phyloP scores from a whole-genome alignment of 2,113 vertebrate species.

The Peromyscus maniculatus region DNA sequence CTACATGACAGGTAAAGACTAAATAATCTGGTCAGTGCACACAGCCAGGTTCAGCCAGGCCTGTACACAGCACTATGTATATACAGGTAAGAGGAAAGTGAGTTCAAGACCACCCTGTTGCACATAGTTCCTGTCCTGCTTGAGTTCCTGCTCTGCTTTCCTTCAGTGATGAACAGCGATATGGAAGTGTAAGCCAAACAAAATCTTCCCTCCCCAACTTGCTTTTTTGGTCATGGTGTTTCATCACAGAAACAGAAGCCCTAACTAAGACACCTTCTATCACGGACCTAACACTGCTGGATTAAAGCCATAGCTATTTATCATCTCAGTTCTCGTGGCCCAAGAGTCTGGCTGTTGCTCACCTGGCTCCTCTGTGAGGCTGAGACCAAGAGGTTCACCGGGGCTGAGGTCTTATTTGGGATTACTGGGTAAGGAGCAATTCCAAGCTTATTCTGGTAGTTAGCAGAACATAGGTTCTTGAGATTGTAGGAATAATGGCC shows the following conservation, averaged over 20 bases:
- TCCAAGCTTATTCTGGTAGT: accelerated
- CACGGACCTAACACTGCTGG: not conserved
- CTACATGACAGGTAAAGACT: too few relatives aligned
- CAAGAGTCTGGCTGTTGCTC: not conserved
- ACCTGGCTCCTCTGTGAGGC: not conserved
- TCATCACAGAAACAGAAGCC: not conserved
- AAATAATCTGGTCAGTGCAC: too few relatives aligned
- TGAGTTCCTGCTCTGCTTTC: not conserved
- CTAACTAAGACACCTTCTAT: not conserved
- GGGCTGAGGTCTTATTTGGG: not conserved
- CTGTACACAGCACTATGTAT: too few relatives aligned
- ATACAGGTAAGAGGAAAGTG: too few relatives aligned
- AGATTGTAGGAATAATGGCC: not conserved
- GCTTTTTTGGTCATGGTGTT: not conserved
- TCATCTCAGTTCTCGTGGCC: not conserved
- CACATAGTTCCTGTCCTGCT: not conserved
- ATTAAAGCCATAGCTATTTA: not conserved
- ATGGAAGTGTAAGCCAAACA: not conserved
- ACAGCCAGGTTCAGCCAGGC: too few relatives aligned
- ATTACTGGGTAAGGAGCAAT: not conserved
- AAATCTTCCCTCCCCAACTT: not conserved
- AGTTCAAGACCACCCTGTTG: too few relatives aligned
- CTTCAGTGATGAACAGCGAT: not conserved
- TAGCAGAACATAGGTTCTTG: not conserved
- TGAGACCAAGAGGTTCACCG: not conserved